Evolutionary conservation across 2,888 invertebrate genomes (phyloP).

Genomic region (Erannis defoliaria): DNA sequence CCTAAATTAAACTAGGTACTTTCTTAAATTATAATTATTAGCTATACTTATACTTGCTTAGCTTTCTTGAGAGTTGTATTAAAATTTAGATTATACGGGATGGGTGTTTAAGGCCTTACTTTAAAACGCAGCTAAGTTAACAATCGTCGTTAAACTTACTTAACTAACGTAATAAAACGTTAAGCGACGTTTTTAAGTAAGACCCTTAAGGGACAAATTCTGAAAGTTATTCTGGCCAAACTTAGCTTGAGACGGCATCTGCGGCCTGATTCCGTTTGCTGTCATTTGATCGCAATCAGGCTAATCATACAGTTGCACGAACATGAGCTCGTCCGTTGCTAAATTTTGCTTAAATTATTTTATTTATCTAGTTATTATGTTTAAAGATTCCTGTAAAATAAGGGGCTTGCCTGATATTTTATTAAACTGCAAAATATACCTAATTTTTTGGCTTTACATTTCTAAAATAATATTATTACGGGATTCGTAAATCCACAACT

Average conservation of each 20-base stretch:
- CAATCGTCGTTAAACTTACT: too few relatives aligned
- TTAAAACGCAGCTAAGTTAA: too few relatives aligned
- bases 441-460: constrained; percentile 23
- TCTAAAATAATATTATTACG: constrained; percentile 7
- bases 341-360: background rate
- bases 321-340: background rate
- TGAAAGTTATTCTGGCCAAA: background rate
- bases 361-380: constrained; percentile 9
- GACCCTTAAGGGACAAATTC: background rate
- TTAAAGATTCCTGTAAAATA: constrained; percentile 37
- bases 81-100: background rate
- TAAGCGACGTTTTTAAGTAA: too few relatives aligned
- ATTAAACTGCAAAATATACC: constrained; percentile 5
- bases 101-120: background rate
- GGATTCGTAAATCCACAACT: background rate
- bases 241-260: background rate
- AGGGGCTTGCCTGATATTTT: constrained; percentile 29
- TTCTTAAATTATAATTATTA: background rate
- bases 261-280: background rate
- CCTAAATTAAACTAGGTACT: background rate
- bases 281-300: background rate
- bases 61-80: background rate
- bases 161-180: too few relatives aligned
- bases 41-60: background rate
- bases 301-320: background rate